A percentile compares a stretch with the other conserved stretches of the same genome.
phyloP scores from a whole-genome alignment of 2,113 vertebrate species.

The Psittacus erithacus region DNA sequence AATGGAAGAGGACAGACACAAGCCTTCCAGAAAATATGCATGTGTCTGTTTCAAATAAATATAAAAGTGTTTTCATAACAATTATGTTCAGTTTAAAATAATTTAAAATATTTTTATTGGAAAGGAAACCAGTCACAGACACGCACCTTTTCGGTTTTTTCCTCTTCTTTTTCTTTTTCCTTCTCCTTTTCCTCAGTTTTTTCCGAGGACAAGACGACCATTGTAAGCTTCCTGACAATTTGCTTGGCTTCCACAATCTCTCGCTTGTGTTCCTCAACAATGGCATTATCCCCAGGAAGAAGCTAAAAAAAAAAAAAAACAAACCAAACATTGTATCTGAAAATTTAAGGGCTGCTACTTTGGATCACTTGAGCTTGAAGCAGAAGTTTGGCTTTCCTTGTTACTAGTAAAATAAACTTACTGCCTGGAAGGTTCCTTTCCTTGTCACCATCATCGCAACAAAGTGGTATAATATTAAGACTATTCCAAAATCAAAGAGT shows the following conservation, averaged over 20 bases:
- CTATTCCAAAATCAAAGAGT: not conserved
- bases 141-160: conserved; percentile 84
- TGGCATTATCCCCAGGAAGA: conserved; percentile 87
- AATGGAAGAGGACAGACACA: not conserved
- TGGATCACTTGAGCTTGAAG: not conserved
- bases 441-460: not conserved
- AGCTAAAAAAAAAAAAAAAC: conserved; percentile 76
- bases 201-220: conserved; percentile 94
- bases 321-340: not conserved
- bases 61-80: not conserved
- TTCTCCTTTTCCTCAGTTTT: conserved; percentile 89
- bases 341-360: not conserved
- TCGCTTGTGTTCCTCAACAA: conserved; percentile 92
- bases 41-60: not conserved
- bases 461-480: not conserved
- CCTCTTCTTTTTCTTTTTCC: conserved; percentile 89
- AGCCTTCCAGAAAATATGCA: accelerated
- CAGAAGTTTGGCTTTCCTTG: not conserved
- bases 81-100: not conserved
- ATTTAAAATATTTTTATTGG: not conserved
- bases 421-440: not conserved
- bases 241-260: conserved; percentile 95
- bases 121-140: not conserved
- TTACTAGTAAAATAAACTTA: not conserved
- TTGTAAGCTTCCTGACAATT: conserved; percentile 93